A percentile compares a stretch with the other conserved stretches of the same genome.
Evolutionary conservation across 2,113 vertebrate genomes (phyloP).

Genomic region (Mirza zaza): DNA sequence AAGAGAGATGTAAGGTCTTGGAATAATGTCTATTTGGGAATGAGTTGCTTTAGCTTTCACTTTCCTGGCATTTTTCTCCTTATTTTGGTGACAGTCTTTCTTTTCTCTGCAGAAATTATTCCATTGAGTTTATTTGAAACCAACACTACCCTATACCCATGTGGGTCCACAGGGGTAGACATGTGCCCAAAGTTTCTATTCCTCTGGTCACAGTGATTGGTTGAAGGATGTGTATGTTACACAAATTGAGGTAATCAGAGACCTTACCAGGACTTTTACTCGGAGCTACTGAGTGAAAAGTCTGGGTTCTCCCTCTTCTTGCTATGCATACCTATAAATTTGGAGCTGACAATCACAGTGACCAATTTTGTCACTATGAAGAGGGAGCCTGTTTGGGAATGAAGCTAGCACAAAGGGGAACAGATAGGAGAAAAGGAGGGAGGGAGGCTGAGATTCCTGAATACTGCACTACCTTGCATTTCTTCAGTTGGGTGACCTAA

Average conservation of each 20-base stretch:
- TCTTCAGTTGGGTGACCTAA: not conserved
- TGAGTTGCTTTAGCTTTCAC: not conserved
- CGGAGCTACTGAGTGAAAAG: not conserved
- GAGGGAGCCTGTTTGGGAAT: not conserved
- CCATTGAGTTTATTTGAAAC: not conserved
- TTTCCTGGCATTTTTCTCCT: not conserved
- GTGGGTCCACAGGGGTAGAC: not conserved
- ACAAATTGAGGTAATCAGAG: not conserved
- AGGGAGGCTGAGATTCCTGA: not conserved
- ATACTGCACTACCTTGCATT: not conserved
- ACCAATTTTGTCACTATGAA: not conserved
- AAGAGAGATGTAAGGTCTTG: not conserved
- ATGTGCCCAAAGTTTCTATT: not conserved
- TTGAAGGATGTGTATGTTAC: not conserved
- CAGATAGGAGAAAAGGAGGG: not conserved
- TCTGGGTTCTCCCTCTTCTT: not conserved
- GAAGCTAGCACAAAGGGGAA: not conserved
- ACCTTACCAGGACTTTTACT: not conserved
- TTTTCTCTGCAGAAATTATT: not conserved
- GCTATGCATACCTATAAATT: not conserved
- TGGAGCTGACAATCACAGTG: not conserved
- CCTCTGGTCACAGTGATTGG: not conserved
- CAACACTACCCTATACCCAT: not conserved
- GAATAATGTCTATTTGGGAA: slow-evolving; percentile 12
- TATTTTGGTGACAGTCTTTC: slow-evolving; percentile 12